These are phyloP conservation scores for Temnothorax unifasciatus DNA, from an alignment of 2,888 invertebrate species.

Conservation along the genomic window DNA sequence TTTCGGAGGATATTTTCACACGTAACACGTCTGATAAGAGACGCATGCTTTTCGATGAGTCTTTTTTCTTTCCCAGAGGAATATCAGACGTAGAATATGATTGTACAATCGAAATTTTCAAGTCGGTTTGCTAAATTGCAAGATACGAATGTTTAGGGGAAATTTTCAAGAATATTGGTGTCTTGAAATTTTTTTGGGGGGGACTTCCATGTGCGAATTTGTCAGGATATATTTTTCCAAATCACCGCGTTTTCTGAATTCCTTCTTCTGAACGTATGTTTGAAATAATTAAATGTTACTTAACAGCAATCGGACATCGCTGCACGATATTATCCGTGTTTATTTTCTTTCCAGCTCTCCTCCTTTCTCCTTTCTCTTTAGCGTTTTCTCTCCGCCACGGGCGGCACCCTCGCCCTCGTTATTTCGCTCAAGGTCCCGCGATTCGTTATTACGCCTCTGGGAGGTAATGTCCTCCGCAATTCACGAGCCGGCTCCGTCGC, in stretches of 20 bases:
- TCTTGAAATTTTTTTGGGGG: background rate
- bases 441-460: constrained; percentile 35
- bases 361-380: background rate
- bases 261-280: background rate
- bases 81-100: too few relatives aligned
- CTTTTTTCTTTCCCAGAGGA: too few relatives aligned
- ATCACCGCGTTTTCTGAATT: background rate
- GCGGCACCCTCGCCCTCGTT: background rate
- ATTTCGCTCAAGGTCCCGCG: constrained; percentile 21
- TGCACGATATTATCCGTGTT: background rate
- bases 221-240: background rate
- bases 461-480: constrained; percentile 31
- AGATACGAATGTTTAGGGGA: background rate
- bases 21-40: too few relatives aligned
- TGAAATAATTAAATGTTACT: background rate
- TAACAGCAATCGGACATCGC: background rate
- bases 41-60: too few relatives aligned
- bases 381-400: background rate
- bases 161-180: background rate
- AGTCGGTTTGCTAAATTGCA: too few relatives aligned
- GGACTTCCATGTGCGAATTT: background rate
- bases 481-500: constrained; percentile 25
- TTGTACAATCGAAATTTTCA: too few relatives aligned
- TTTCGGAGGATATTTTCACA: too few relatives aligned
- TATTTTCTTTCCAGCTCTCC: background rate